These are phyloP conservation scores for Canis aureus DNA, from an alignment of 2,113 vertebrate genomes.

Conservation along the genomic window DNA sequence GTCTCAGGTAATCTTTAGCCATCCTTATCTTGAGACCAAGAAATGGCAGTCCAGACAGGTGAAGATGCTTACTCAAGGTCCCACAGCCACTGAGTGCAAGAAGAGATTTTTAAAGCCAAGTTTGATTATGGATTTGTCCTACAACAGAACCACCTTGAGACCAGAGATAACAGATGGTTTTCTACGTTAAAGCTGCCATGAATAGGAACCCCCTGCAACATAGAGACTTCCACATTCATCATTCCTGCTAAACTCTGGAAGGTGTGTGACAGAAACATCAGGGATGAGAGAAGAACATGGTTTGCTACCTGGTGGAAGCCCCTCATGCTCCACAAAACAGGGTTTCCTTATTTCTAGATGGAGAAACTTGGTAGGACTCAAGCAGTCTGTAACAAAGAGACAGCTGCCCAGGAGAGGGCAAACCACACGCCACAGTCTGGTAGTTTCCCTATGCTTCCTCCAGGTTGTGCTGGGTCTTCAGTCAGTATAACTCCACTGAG, in stretches of 20 bases:
- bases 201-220: neutral
- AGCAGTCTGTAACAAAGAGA: neutral
- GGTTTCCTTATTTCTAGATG: neutral
- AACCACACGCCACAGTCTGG: neutral
- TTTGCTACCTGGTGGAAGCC: neutral
- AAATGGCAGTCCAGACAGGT: neutral
- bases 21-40: neutral
- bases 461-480: neutral
- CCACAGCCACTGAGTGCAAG: neutral
- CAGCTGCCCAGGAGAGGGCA: neutral
- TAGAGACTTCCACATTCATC: neutral
- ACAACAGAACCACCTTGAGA: slow-evolving; percentile 56
- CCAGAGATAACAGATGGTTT: slow-evolving; percentile 43
- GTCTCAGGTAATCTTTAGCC: neutral
- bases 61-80: neutral
- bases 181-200: neutral
- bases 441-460: neutral
- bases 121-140: slow-evolving; percentile 17
- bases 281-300: neutral
- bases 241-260: neutral
- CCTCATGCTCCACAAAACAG: neutral
- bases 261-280: neutral
- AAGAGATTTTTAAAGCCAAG: slow-evolving; percentile 20
- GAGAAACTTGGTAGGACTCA: neutral
- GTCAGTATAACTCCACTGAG: neutral